Base-by-base conservation (phyloP, 2,888 invertebrate species). In the Tenthredo amoena region DNA sequence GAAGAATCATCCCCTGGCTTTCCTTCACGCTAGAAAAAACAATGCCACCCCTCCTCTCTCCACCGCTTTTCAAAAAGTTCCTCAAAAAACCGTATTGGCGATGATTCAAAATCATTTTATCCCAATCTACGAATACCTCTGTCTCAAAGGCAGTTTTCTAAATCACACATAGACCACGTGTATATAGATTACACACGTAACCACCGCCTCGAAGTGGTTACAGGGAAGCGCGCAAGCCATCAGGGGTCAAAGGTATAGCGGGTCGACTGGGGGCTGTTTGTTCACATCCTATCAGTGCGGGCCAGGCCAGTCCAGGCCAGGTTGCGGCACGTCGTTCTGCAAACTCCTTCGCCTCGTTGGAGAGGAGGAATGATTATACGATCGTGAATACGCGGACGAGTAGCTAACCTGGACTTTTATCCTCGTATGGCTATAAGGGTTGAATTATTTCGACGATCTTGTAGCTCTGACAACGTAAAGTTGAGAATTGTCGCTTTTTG, bases 231-330 rank as follows among this genome's bases (percentile, higher is more conserved):
- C 37, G 37, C 34, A 34, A 71, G 71, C 71, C 71, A 71, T 34
- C n/a, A 15, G n/a, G 18, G 71, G 71, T 71, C 71, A 71, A 71
- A 71, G 71, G 71, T 71, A 62, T 21, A 21, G 21, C 71, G 71
- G 37, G 71, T 71, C 71, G 71, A 71, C 34, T 71, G n/a, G 37
- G 9, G 71, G 71, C 71, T 71, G 71, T 71, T 71, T 71, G 71
- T 71, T 71, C 71, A 71, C 71, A 71, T 71, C 34, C 37, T 71
- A 71, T 71, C 71, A 71, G 71, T 71, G 71, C 71, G 71, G 71
- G 37, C 71, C 71, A 71, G 71, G 71, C 71, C 71, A 71, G 71
- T 37, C 71, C 71, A 71, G 71, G 71, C 71, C 71, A 71, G 71
- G 71, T 34, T 71, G 71, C 71, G 37, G 34, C 71, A 37, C 71